Percentiles rank a stretch among this genome's conserved stretches.
Conservation (phyloP, 1,140 invertebrate genomes). For the Achroia grisella region DNA sequence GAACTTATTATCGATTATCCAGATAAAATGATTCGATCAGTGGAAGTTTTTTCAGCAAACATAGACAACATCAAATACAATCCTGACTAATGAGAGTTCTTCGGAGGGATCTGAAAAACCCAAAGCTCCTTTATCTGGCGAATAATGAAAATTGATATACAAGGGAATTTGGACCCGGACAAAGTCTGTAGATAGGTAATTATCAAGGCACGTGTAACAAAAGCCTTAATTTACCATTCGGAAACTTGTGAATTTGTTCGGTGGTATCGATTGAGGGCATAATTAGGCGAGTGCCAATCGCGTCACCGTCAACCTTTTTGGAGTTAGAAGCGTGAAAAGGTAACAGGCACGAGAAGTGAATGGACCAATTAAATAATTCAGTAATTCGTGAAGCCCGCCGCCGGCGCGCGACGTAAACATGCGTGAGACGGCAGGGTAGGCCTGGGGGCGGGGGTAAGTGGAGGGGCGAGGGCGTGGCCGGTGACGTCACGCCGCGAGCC, state of each 20-base stretch:
- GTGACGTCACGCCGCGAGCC: constrained; percentile 49
- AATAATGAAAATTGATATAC: no score
- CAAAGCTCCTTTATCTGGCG: no score
- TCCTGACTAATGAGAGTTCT: no score
- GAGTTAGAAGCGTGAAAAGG: constrained; percentile 62
- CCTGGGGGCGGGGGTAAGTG: constrained; percentile 26
- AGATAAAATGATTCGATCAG: no score
- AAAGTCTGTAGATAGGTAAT: background rate
- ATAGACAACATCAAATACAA: no score
- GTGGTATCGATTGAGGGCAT: constrained; percentile 31
- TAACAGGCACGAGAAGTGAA: constrained; percentile 62
- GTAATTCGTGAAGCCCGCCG: constrained; percentile 60
- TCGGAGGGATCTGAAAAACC: no score
- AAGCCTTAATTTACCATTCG: background rate
- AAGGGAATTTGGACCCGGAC: no score
- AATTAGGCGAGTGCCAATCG: constrained; percentile 53
- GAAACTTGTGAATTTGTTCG: constrained; percentile 17
- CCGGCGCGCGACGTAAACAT: constrained; percentile 57
- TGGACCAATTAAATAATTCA: constrained; percentile 71
- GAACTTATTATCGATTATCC: no score
- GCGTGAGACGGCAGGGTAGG: constrained; percentile 45
- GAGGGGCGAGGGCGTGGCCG: constrained; percentile 60
- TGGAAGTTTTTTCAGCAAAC: no score
- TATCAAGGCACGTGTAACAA: constrained; percentile 3
- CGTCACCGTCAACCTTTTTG: constrained; percentile 55